phyloP scores from a whole-genome alignment of 2,113 vertebrate genomes.

The Scomber scombrus region DNA sequence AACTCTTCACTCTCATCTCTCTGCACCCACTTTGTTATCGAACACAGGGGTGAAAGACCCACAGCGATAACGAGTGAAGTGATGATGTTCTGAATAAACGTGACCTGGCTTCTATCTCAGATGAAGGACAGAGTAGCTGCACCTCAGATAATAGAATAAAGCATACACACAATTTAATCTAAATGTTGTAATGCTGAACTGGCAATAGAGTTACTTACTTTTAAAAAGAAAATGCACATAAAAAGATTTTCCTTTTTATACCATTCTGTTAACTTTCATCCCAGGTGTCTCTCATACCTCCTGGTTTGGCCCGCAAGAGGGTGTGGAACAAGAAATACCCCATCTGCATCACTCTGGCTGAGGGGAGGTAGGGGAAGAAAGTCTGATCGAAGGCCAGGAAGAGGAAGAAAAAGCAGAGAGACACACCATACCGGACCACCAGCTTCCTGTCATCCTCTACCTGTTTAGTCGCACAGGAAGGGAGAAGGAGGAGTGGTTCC shows the following conservation, averaged over 20 bases:
- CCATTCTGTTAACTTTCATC: neutral
- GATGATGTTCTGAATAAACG: conserved; percentile 57
- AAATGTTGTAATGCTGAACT: neutral
- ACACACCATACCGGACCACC: neutral
- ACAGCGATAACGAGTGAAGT: conserved; percentile 25
- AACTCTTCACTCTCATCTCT: conserved; percentile 57
- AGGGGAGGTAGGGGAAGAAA: conserved; percentile 70
- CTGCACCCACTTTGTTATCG: conserved; percentile 56
- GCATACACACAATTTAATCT: conserved; percentile 10
- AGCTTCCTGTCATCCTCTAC: conserved; percentile 79
- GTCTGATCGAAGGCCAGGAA: conserved; percentile 60
- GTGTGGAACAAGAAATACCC: conserved; percentile 93
- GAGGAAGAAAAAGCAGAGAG: conserved; percentile 53
- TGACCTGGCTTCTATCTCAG: conserved; percentile 14
- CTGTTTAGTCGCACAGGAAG: conserved; percentile 89
- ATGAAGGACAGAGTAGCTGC: conserved; percentile 2
- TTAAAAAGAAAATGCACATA: neutral
- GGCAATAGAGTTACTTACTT: neutral
- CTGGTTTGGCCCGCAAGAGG: conserved; percentile 87
- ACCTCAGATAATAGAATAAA: conserved; percentile 13
- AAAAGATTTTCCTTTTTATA: neutral
- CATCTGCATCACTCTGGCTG: conserved; percentile 85
- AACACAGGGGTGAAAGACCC: conserved; percentile 62
- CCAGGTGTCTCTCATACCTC: conserved; percentile 87
- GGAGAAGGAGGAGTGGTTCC: conserved; percentile 92